Conservation (phyloP, 2,113 vertebrate genomes). For the Phoenicopterus ruber region DNA sequence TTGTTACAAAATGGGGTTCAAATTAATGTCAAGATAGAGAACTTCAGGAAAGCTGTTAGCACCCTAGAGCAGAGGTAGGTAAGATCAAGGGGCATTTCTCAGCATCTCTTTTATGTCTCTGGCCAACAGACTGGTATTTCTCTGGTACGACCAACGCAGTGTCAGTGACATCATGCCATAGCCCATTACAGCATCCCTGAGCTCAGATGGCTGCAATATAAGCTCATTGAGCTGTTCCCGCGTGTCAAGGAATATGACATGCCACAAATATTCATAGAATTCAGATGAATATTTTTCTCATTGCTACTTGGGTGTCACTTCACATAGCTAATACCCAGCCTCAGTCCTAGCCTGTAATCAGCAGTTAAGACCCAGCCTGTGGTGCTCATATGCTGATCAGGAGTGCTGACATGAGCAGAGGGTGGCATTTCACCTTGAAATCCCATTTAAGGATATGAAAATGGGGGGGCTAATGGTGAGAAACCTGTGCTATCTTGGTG, state of each 20-base stretch:
- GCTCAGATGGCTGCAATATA: neutral
- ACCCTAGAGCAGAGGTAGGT: neutral
- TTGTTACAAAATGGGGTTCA: constrained; percentile 14
- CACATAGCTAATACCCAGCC: neutral
- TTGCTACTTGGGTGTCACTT: neutral
- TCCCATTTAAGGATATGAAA: neutral
- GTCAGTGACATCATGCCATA: neutral
- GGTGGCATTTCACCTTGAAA: neutral
- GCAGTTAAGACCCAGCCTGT: neutral
- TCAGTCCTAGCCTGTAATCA: neutral
- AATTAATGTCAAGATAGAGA: constrained; percentile 24
- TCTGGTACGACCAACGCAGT: neutral
- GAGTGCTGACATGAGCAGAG: neutral
- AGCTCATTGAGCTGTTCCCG: neutral
- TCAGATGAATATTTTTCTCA: neutral
- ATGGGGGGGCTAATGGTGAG: neutral
- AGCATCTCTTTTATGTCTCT: neutral
- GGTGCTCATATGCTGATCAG: neutral
- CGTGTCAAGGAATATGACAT: neutral
- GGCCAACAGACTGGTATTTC: neutral
- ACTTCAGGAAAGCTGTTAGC: neutral
- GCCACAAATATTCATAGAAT: neutral
- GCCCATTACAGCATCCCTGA: neutral
- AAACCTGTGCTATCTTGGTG: neutral
- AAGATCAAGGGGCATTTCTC: neutral